phyloP scores from a whole-genome alignment of 2,797 vertebrate species.

The Lophotriccus pileatus region DNA sequence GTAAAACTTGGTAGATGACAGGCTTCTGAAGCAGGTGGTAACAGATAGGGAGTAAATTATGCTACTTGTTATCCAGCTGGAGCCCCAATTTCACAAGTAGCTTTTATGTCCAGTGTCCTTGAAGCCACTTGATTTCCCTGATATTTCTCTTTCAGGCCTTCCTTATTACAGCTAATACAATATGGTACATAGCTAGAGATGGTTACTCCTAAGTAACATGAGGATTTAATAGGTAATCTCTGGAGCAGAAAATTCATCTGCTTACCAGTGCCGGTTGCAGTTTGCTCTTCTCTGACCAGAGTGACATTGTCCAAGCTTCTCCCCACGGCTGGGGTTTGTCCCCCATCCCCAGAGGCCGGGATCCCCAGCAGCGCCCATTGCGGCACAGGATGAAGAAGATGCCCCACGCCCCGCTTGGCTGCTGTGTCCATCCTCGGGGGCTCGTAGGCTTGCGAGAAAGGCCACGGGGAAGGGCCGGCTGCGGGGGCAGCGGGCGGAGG shows the following conservation, averaged over 20 bases:
- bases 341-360: not conserved
- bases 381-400: not conserved
- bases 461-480: not conserved
- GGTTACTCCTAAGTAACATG: not conserved
- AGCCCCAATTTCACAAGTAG: not conserved
- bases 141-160: not conserved
- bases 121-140: not conserved
- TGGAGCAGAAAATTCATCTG: not conserved
- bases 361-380: not conserved
- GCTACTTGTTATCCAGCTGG: not conserved
- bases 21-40: not conserved
- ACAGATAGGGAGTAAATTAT: not conserved
- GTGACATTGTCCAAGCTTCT: not conserved
- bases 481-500: fast-evolving
- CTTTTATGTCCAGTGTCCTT: not conserved
- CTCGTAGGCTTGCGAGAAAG: not conserved
- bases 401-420: fast-evolving
- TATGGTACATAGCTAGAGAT: not conserved
- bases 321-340: not conserved
- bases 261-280: not conserved
- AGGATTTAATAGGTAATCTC: not conserved
- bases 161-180: not conserved
- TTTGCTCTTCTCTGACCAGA: not conserved
- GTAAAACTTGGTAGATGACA: not conserved
- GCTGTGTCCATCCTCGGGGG: not conserved